Evolutionary conservation across 2,888 invertebrate genomes (phyloP).

Genomic region (Pantelozetes paolii): DNA sequence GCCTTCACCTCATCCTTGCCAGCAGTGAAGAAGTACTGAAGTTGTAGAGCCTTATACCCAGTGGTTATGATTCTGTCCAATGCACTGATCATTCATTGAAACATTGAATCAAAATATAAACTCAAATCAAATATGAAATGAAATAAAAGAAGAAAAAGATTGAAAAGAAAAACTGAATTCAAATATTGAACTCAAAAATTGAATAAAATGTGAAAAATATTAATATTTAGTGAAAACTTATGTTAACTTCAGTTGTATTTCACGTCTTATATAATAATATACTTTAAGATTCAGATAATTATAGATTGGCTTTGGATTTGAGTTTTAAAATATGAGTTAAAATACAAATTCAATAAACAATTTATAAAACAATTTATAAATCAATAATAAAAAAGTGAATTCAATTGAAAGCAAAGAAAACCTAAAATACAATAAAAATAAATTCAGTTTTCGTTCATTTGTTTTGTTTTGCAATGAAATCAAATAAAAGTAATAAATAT

Average conservation of each 20-base stretch:
- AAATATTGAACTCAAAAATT: too few relatives aligned
- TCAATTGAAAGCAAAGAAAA: background rate
- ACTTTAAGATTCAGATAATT: slow-evolving; percentile 19
- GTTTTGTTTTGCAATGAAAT: background rate
- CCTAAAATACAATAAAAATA: background rate
- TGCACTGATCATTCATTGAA: slow-evolving; percentile 57
- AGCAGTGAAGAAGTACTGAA: slow-evolving; percentile 97
- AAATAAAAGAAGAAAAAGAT: slow-evolving; percentile 33
- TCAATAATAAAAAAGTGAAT: background rate
- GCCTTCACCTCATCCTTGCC: slow-evolving; percentile 98
- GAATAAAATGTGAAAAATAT: too few relatives aligned
- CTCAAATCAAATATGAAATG: too few relatives aligned
- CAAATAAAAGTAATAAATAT: slow-evolving; percentile 30
- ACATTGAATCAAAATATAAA: too few relatives aligned
- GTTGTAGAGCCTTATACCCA: slow-evolving; percentile 91
- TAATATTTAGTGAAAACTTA: background rate
- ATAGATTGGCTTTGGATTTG: slow-evolving; percentile 16
- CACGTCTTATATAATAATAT: slow-evolving; percentile 3
- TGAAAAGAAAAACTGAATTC: background rate
- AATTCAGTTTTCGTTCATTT: background rate
- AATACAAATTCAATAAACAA: slow-evolving; percentile 17
- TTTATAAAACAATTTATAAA: too few relatives aligned
- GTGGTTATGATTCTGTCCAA: slow-evolving; percentile 94
- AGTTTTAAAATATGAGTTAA: slow-evolving; percentile 11
- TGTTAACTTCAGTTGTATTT: background rate